A percentile compares a stretch with the other conserved stretches of the same genome.
phyloP scores from a whole-genome alignment of 2,113 vertebrate species.

The Malurus cyaneus region DNA sequence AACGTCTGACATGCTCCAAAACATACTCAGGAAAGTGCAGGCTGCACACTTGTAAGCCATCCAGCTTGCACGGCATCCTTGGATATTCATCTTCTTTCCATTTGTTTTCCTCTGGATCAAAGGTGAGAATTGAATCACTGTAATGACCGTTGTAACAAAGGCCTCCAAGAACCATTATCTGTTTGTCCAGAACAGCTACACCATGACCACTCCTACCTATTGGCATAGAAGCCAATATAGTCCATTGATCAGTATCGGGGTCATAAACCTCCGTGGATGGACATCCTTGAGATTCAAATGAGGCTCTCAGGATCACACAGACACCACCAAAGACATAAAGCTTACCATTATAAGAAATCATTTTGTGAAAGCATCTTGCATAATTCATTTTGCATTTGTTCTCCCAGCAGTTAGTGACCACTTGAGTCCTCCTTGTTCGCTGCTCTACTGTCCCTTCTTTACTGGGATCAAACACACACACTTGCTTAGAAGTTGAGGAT shows the following conservation, averaged over 20 bases:
- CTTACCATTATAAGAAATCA: slow-evolving; percentile 98
- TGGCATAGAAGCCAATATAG: slow-evolving; percentile 98
- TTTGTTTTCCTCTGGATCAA: slow-evolving; percentile 98
- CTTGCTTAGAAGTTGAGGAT: slow-evolving; percentile 98
- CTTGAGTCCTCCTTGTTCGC: slow-evolving; percentile 85
- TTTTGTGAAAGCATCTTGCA: slow-evolving; percentile 98
- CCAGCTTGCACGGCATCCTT: slow-evolving; percentile 98
- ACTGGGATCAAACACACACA: slow-evolving; percentile 96
- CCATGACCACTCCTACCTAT: slow-evolving; percentile 97
- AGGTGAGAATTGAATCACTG: slow-evolving; percentile 98
- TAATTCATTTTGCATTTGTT: slow-evolving; percentile 99
- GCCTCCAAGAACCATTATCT: slow-evolving; percentile 99
- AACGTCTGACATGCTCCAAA: slow-evolving; percentile 93
- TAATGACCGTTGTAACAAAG: slow-evolving; percentile 99
- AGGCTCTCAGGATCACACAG: slow-evolving; percentile 95
- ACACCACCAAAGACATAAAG: slow-evolving; percentile 98
- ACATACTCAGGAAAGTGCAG: slow-evolving; percentile 97
- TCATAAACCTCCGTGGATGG: slow-evolving; percentile 98
- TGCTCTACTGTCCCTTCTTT: slow-evolving; percentile 88
- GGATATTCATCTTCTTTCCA: slow-evolving; percentile 99
- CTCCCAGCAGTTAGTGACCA: slow-evolving; percentile 96
- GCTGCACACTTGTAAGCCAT: slow-evolving; percentile 98
- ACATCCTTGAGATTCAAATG: slow-evolving; percentile 98
- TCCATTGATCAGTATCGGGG: slow-evolving; percentile 95
- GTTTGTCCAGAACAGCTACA: slow-evolving; percentile 93